phyloP scores from a whole-genome alignment of 2,888 invertebrate species.

The Chamaedrilus cognettii region DNA sequence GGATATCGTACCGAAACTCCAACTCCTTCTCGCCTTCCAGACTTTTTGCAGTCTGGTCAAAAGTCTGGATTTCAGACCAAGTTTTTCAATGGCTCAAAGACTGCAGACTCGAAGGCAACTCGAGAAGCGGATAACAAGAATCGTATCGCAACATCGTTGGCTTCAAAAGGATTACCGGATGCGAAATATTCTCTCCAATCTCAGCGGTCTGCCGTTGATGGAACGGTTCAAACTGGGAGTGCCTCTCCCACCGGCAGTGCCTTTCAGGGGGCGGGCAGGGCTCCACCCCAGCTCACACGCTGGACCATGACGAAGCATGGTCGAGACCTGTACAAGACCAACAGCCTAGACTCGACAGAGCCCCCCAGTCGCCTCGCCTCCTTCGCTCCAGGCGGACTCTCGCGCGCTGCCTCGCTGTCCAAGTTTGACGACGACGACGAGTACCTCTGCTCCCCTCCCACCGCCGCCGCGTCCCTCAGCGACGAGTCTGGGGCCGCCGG shows the following conservation, averaged over 20 bases:
- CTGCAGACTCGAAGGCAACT: too few species aligned
- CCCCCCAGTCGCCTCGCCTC: neutral
- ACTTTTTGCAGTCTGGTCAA: neutral
- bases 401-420: slow-evolving; percentile 6
- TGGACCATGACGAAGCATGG: slow-evolving; percentile 1
- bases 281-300: slow-evolving; percentile 3
- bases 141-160: too few species aligned
- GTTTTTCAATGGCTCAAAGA: too few species aligned
- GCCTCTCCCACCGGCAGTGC: neutral
- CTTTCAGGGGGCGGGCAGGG: too few species aligned
- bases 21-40: too few species aligned
- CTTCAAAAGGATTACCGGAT: too few species aligned
- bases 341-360: slow-evolving; percentile 6
- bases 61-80: neutral
- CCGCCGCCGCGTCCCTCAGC: neutral
- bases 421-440: slow-evolving; percentile 18
- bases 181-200: too few species aligned
- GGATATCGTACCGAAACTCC: too few species aligned
- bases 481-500: too few species aligned
- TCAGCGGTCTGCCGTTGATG: too few species aligned
- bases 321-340: slow-evolving; percentile 7
- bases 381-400: neutral
- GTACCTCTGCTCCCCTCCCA: slow-evolving; percentile 10
- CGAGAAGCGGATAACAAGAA: too few species aligned
- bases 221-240: neutral